Evolutionary conservation across 2,888 invertebrate genomes (phyloP).

Genomic region (Euplagia quadripunctaria): DNA sequence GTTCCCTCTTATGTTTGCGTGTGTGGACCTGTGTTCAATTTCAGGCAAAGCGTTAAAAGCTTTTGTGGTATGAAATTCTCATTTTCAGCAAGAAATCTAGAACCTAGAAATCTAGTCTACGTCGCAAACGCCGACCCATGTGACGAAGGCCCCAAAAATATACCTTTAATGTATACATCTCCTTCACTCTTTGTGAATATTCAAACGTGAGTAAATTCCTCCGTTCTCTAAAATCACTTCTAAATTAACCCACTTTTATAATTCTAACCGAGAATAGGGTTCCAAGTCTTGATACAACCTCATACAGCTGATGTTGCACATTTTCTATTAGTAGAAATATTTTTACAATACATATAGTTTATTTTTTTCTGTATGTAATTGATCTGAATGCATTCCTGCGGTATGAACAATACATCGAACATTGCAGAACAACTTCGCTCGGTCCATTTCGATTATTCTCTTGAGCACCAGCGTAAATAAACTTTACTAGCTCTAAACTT

Average conservation of each 20-base stretch:
- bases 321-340: background rate
- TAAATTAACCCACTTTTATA: too few relatives aligned
- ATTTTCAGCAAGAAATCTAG: background rate
- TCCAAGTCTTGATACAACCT: too few relatives aligned
- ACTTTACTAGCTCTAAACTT: slow-evolving; percentile 82
- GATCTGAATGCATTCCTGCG: background rate
- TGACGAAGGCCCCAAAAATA: background rate
- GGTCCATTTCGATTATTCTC: slow-evolving; percentile 54
- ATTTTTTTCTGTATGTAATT: background rate
- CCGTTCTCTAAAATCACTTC: too few relatives aligned
- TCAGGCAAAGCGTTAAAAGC: too few relatives aligned
- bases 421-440: slow-evolving; percentile 6
- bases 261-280: too few relatives aligned
- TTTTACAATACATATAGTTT: background rate
- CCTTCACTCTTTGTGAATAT: too few relatives aligned
- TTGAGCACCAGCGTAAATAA: slow-evolving; percentile 73
- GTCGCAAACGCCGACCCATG: too few relatives aligned
- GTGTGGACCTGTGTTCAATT: too few relatives aligned
- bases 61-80: background rate
- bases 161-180: background rate
- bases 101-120: too few relatives aligned
- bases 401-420: background rate
- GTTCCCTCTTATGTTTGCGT: too few relatives aligned
- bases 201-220: too few relatives aligned
- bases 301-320: background rate